phyloP scores from a whole-genome alignment of 2,113 vertebrate genomes.

The Oncorhynchus clarkii region DNA sequence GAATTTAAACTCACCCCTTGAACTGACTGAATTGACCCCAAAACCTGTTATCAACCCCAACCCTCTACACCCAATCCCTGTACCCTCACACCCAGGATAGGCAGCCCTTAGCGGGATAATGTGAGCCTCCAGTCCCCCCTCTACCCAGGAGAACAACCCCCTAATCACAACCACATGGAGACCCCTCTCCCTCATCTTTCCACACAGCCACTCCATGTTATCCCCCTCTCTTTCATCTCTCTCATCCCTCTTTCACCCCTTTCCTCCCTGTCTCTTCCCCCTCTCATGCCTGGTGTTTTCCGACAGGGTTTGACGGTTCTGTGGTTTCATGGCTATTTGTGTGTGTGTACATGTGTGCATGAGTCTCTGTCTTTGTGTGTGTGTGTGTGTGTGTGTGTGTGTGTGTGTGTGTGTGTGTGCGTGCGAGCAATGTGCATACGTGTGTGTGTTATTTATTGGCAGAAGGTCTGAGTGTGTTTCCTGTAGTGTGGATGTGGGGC shows the following conservation, averaged over 20 bases:
- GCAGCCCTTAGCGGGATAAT: background rate
- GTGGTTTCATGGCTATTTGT: background rate
- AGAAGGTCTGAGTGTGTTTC: background rate
- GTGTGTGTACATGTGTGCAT: background rate
- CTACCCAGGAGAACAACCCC: background rate
- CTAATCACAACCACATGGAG: no score
- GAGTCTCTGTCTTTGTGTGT: background rate
- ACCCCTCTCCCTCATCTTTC: no score
- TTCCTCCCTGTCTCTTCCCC: no score
- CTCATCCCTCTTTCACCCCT: no score
- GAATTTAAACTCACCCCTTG: no score
- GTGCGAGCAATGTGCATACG: background rate
- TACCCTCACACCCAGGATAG: no score
- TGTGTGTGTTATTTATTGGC: conserved; percentile 1
- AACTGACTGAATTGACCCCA: no score
- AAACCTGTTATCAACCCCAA: no score
- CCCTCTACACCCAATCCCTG: no score
- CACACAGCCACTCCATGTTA: no score
- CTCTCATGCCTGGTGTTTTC: background rate
- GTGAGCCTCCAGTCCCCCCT: background rate
- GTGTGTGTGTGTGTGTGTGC: background rate
- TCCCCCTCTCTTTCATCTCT: no score
- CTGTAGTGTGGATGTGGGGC: background rate
- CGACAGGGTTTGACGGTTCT: background rate
- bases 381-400: background rate